Percentiles rank a stretch among this genome's conserved stretches.
These are phyloP conservation scores for Cichlasoma orientale DNA, from an alignment of 2,797 vertebrate species.

Conservation along the genomic window DNA sequence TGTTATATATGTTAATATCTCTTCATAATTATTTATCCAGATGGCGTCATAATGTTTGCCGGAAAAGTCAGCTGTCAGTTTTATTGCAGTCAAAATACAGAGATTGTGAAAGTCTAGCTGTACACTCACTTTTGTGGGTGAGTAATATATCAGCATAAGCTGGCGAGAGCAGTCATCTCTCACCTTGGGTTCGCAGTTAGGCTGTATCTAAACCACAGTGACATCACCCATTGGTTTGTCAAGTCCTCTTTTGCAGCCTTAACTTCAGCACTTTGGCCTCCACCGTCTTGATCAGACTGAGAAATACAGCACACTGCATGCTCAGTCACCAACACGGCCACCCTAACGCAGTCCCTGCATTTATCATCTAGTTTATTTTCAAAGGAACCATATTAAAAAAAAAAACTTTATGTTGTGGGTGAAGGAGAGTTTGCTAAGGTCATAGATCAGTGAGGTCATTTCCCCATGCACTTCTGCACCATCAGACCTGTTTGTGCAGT, in stretches of 20 bases:
- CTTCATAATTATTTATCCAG: not conserved
- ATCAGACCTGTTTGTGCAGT: no score
- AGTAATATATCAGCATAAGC: not conserved
- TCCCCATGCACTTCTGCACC: not conserved
- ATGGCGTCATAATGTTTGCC: slow-evolving; percentile 5
- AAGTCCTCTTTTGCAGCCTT: not conserved
- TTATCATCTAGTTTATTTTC: not conserved
- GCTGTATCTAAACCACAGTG: not conserved
- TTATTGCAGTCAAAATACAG: slow-evolving; percentile 13
- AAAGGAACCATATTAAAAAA: not conserved
- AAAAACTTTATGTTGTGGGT: not conserved
- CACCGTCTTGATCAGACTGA: not conserved
- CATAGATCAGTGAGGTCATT: not conserved
- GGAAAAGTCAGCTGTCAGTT: not conserved
- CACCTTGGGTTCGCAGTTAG: not conserved
- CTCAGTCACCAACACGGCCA: not conserved
- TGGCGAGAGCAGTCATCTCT: not conserved
- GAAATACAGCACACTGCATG: not conserved
- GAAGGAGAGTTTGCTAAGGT: not conserved
- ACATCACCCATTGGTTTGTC: not conserved
- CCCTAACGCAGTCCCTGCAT: not conserved
- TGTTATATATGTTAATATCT: slow-evolving; percentile 2
- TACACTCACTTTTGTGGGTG: not conserved
- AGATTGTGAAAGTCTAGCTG: not conserved
- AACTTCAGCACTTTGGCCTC: not conserved